Base-by-base conservation (phyloP, 1,140 invertebrate genomes). In the Drosophila pruinosa region DNA sequence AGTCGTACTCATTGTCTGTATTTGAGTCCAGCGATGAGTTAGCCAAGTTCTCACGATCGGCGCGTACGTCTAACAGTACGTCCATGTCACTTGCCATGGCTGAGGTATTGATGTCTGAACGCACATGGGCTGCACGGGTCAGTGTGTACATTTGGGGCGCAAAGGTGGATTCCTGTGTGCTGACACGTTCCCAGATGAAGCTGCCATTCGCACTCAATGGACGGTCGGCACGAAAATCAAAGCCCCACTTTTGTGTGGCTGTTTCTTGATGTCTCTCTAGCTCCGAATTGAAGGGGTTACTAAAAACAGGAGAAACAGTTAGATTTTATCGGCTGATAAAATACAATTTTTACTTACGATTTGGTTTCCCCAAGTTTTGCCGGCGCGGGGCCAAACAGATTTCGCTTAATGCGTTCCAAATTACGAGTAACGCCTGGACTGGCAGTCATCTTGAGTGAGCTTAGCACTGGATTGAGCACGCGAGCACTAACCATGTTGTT, bases 111-210 rank as follows among this genome's bases (percentile, higher is more conserved):
- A 26, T 7, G 24, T 26, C 24, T 36, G 71, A 76, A 41, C 90
- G 82, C 10, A 91, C 83, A 68, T 91, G 90, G 6, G 90, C 90
- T 3, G 89, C 90, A 28, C 90, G 76, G 26, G 83, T 91, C 0
- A 91, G 72, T 2, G 90, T 91, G 48, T 91, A 91, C 83, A 91
- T 83, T 48, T 79, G 80, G 1, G 90, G 90, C 2, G 85, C 83
- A 31, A 47, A 76, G 41, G 53, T 75, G 6, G 85, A 88, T 50
- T 90, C 90, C 39, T 90, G 89, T 17, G 75, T 68, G 24, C 89
- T 83, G 4, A 91, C 90, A 10, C 89, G 86, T 38, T 91, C 90
- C 90, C 90, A 91, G 12, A 79, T 79, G 43, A 56, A 91, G 24
- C 72, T 72, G 24, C 78, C 69, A 36, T 67, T 90, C 5, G 58